Evolutionary conservation across 2,888 invertebrate genomes (phyloP).

Genomic region (Callyntrura sp.): DNA sequence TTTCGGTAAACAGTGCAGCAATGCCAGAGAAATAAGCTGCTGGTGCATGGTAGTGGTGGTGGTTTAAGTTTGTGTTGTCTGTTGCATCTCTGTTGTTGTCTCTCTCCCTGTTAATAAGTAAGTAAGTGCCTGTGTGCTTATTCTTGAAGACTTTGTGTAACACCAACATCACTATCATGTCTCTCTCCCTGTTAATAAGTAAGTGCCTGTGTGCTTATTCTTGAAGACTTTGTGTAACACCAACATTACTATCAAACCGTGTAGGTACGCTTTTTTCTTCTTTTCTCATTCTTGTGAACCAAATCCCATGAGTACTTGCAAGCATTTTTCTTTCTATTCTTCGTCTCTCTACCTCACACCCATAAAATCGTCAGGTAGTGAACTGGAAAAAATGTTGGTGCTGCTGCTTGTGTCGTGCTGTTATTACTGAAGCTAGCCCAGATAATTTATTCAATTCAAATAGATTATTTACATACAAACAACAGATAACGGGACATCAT

Average conservation of each 20-base stretch:
- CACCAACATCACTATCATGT: too few relatives aligned
- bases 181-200: too few relatives aligned
- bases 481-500: constrained; percentile 50
- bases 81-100: neutral
- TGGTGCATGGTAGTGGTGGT: constrained; percentile 22
- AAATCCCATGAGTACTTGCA: neutral
- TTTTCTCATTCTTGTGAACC: constrained; percentile 9
- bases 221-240: constrained; percentile 8
- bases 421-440: constrained; percentile 57
- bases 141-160: constrained; percentile 17
- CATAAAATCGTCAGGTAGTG: constrained; percentile 63
- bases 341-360: neutral
- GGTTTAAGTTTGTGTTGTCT: neutral
- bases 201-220: constrained; percentile 33
- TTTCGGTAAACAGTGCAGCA: constrained; percentile 59
- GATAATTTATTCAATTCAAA: constrained; percentile 30
- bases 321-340: neutral
- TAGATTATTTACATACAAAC: constrained; percentile 13
- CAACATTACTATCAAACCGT: constrained; percentile 29
- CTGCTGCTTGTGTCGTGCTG: constrained; percentile 18
- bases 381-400: constrained; percentile 56
- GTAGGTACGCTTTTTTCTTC: neutral
- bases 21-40: constrained; percentile 45
- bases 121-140: constrained; percentile 29
- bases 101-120: too few relatives aligned